Conservation (phyloP, 2,113 vertebrate genomes). For the Zeus faber region DNA sequence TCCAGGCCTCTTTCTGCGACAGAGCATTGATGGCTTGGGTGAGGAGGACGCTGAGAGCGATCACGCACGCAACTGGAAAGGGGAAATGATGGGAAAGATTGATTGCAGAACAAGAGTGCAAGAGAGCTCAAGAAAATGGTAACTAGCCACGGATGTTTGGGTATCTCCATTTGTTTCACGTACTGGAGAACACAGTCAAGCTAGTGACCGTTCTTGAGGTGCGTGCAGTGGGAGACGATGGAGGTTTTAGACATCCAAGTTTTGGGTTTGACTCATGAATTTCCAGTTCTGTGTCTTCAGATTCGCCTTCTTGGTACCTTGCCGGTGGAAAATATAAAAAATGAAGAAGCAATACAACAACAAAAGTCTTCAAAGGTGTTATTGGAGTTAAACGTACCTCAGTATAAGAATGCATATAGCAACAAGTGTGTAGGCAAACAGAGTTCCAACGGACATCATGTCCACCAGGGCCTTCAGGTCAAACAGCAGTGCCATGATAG, state of each 20-base stretch:
- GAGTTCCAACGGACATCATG: slow-evolving; percentile 84
- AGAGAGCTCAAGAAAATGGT: neutral
- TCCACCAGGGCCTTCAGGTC: slow-evolving; percentile 84
- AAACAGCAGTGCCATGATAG: slow-evolving; percentile 83
- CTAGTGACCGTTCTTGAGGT: slow-evolving; percentile 69
- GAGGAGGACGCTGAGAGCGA: slow-evolving; percentile 63
- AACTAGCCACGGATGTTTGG: neutral
- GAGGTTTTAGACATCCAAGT: slow-evolving; percentile 58
- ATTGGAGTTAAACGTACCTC: slow-evolving; percentile 63
- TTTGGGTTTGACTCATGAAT: slow-evolving; percentile 24
- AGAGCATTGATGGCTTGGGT: slow-evolving; percentile 62
- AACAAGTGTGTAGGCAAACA: slow-evolving; percentile 85
- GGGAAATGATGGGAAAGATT: neutral
- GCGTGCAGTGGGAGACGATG: slow-evolving; percentile 42
- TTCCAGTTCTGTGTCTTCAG: slow-evolving; percentile 34
- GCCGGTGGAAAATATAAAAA: slow-evolving; percentile 4
- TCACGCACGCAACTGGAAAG: slow-evolving; percentile 63
- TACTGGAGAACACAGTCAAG: slow-evolving; percentile 62
- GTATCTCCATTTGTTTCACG: neutral
- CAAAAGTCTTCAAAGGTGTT: neutral
- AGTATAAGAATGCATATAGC: slow-evolving; percentile 85
- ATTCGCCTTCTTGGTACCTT: slow-evolving; percentile 69
- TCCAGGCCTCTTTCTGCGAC: slow-evolving; percentile 56
- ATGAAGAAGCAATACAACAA: neutral
- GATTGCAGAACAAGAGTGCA: neutral